phyloP scores from a whole-genome alignment of 2,888 invertebrate species.

The Phytoseiulus persimilis region DNA sequence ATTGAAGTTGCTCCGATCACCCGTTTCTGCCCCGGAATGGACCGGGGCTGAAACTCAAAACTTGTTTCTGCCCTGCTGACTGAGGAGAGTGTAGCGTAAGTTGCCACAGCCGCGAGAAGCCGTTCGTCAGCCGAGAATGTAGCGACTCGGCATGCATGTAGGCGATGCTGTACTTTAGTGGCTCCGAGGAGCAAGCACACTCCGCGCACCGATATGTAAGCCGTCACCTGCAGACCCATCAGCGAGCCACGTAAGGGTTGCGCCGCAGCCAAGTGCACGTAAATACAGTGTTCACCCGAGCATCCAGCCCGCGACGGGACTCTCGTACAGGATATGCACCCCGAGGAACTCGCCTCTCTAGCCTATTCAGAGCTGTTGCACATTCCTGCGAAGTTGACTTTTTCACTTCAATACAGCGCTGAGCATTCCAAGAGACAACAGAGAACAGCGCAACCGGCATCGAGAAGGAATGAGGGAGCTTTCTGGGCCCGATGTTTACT shows the following conservation, averaged over 20 bases:
- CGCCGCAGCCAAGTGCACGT: not conserved
- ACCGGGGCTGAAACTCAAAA: not conserved
- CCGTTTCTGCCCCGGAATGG: not conserved
- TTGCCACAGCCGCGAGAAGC: not conserved
- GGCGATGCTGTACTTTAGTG: not conserved
- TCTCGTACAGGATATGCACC: not conserved
- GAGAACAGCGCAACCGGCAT: not conserved
- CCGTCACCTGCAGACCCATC: not conserved
- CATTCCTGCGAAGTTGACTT: not conserved
- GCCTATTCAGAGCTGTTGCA: not conserved
- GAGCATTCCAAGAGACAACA: not conserved
- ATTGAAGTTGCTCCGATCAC: not conserved
- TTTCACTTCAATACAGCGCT: not conserved
- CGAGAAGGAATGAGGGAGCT: too few species aligned
- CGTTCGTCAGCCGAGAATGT: not conserved
- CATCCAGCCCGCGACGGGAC: not conserved
- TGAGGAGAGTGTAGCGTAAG: not conserved
- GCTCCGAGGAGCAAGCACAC: not conserved
- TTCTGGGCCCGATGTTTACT: too few species aligned
- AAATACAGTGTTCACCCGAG: not conserved
- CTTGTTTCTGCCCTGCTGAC: not conserved
- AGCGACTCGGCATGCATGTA: not conserved
- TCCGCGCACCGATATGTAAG: not conserved
- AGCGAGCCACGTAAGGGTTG: not conserved
- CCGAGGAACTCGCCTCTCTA: not conserved